phyloP scores from a whole-genome alignment of 1,140 invertebrate genomes.

The Zophobas morio region DNA sequence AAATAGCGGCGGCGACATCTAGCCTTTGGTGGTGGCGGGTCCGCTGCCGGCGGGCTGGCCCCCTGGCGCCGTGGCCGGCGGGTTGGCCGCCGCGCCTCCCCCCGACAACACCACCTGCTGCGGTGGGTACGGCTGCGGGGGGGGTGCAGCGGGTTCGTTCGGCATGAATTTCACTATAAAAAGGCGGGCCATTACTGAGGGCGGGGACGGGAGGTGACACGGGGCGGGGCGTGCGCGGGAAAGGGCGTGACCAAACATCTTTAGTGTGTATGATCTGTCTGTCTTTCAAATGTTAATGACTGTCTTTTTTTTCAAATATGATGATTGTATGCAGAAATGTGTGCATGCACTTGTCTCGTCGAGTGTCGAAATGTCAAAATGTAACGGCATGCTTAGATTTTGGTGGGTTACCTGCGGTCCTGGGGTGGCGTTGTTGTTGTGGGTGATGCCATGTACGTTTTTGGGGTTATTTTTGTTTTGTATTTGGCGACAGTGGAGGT shows the following conservation, averaged over 20 bases:
- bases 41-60: background rate
- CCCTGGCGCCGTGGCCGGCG: background rate
- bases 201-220: background rate
- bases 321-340: conserved; percentile 6
- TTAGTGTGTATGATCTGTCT: conserved; percentile 48
- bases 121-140: background rate
- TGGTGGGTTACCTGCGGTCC: conserved; percentile 1
- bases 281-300: conserved; percentile 46
- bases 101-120: background rate
- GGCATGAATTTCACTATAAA: conserved; percentile 65
- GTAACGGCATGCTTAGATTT: conserved; percentile 25
- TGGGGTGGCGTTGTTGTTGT: conserved; percentile 6
- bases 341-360: conserved; percentile 1
- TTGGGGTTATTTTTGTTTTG: background rate
- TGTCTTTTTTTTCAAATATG: background rate
- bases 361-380: conserved; percentile 31
- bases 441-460: conserved; percentile 17
- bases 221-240: background rate
- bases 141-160: conserved; percentile 52
- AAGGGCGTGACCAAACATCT: conserved; percentile 3
- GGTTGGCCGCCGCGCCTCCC: background rate
- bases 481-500: background rate
- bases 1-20: background rate
- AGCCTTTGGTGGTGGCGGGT: background rate
- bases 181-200: conserved; percentile 5